Conservation (phyloP, 2,797 vertebrate species). For the Sarcophilus harrisii region DNA sequence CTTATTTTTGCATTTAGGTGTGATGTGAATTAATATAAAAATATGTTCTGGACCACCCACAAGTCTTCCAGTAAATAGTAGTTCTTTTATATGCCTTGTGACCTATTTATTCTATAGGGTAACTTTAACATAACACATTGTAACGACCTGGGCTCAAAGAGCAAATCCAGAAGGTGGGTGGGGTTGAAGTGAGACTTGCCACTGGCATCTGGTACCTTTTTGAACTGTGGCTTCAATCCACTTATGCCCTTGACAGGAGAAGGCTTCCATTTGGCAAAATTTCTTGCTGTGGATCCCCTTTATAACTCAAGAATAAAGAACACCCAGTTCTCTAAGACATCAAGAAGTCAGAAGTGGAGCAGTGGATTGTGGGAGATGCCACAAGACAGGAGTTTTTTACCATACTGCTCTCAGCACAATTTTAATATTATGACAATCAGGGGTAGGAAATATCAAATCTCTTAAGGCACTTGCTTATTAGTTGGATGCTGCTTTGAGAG, state of each 20-base stretch:
- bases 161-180: constrained; percentile 64
- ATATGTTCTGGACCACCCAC: constrained; percentile 61
- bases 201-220: constrained; percentile 61
- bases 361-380: not conserved
- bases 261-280: constrained; percentile 27
- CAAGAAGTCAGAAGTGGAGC: not conserved
- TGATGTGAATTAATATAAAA: constrained; percentile 72
- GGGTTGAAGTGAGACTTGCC: constrained; percentile 58
- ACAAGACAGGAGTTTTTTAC: not conserved
- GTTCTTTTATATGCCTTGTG: constrained; percentile 56
- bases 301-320: not conserved
- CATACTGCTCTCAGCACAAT: not conserved
- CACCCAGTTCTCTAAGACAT: not conserved
- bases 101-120: constrained; percentile 58
- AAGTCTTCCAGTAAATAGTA: constrained; percentile 59
- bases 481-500: not conserved
- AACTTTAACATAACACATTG: constrained; percentile 61
- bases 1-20: constrained; percentile 62
- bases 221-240: constrained; percentile 54
- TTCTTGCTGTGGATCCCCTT: constrained; percentile 46
- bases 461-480: not conserved
- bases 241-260: not conserved
- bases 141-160: constrained; percentile 63
- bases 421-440: not conserved
- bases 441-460: not conserved